Conservation (phyloP, 2,113 vertebrate genomes). For the Strix uralensis region DNA sequence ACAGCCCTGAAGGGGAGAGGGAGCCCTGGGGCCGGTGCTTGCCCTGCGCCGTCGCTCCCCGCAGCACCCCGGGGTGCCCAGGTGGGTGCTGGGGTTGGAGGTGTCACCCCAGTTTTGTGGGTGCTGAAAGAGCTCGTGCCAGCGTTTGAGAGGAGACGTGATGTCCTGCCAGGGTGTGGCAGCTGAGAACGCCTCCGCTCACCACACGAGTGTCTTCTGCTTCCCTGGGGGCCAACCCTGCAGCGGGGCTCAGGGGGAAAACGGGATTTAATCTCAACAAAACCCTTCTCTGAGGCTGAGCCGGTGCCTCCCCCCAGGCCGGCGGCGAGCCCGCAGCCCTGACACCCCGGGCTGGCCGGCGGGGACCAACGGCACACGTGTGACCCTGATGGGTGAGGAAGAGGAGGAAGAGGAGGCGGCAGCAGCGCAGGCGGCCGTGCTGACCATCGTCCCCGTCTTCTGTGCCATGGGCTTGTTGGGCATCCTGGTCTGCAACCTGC, state of each 20-base stretch:
- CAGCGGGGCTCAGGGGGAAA: not conserved
- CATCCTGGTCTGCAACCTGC: conserved; percentile 91
- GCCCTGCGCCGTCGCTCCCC: conserved; percentile 52
- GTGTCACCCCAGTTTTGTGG: not conserved
- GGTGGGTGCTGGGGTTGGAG: conserved; percentile 47
- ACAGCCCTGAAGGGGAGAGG: conserved; percentile 9
- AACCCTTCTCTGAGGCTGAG: not conserved
- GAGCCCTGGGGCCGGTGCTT: conserved; percentile 46
- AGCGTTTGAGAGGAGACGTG: not conserved
- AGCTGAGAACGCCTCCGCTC: not conserved
- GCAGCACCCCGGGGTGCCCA: conserved; percentile 43
- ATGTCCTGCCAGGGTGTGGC: not conserved
- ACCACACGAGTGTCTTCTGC: accelerated
- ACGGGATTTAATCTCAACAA: not conserved
- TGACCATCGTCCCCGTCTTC: conserved; percentile 91
- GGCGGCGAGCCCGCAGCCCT: conserved; percentile 26
- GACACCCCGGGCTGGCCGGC: accelerated
- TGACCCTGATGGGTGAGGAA: not conserved
- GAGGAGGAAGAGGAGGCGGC: conserved; percentile 78
- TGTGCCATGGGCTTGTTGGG: conserved; percentile 92
- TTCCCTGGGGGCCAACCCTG: not conserved
- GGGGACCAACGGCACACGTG: not conserved
- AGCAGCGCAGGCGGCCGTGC: conserved; percentile 83
- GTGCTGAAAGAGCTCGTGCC: not conserved
- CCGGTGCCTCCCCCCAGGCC: not conserved